Evolutionary conservation across 2,888 invertebrate species (phyloP).

Genomic region (Drosophila nigricruria): DNA sequence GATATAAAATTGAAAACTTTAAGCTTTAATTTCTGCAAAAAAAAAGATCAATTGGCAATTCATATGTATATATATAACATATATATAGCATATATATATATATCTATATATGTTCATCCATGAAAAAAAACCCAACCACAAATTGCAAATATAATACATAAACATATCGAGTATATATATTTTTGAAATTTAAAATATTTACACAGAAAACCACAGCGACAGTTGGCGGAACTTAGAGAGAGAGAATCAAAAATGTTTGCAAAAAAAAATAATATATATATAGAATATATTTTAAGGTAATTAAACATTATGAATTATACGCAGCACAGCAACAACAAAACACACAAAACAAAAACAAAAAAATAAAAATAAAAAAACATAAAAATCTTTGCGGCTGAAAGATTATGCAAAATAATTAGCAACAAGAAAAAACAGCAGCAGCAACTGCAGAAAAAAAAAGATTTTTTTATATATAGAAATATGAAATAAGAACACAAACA

Average conservation of each 20-base stretch:
- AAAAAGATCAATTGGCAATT: neutral
- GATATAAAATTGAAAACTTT: neutral
- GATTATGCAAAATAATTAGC: slow-evolving; percentile 23
- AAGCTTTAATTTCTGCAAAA: slow-evolving; percentile 3
- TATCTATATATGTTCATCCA: neutral
- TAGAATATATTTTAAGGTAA: slow-evolving; percentile 20
- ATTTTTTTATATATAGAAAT: neutral
- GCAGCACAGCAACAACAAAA: slow-evolving; percentile 27
- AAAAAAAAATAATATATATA: slow-evolving; percentile 16
- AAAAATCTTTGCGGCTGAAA: slow-evolving; percentile 14
- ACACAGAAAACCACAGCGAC: slow-evolving; percentile 34
- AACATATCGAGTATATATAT: slow-evolving; percentile 41
- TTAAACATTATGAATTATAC: slow-evolving; percentile 25
- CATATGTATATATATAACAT: neutral
- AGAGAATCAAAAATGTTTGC: neutral
- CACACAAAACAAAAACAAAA: slow-evolving; percentile 18
- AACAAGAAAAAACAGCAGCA: slow-evolving; percentile 13
- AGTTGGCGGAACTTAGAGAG: slow-evolving; percentile 4
- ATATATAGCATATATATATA: neutral
- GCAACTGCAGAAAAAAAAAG: neutral
- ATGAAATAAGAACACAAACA: neutral
- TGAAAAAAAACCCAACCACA: slow-evolving; percentile 1
- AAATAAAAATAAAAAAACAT: neutral
- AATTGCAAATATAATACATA: neutral
- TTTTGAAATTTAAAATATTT: slow-evolving; percentile 50